Base-by-base conservation (phyloP, 2,888 invertebrate species). In the Cataglyphis cursor region DNA sequence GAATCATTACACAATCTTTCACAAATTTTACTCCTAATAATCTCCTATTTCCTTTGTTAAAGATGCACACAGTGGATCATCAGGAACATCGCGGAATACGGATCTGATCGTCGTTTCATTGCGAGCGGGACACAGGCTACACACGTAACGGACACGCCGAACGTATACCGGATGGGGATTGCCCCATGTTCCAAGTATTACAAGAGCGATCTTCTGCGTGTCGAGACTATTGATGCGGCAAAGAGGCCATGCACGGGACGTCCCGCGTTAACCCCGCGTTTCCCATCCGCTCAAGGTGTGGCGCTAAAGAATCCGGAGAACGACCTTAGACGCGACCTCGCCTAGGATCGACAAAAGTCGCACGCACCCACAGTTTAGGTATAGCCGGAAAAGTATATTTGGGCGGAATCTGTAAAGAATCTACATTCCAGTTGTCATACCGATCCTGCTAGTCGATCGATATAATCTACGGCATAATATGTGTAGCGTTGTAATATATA, bases 171-270 rank as follows among this genome's bases (percentile, higher is more conserved):
- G 82, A 74, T 86, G 85, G 51, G 51, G 89, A 86, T 90, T 88
- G 89, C 85, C 85, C 89, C 83, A 85, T 88, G 90, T 92, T 92
- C 92, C 92, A 92, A 91, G 92, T 92, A 92, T 92, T 92, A 92
- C 92, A 89, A 92, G 92, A 92, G 87, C 91, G 90, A 81, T 87
- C 78, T 57, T 68, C 82, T 87, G 86, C 92, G 92, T 92, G 92
- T 87, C 84, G 64, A 41, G 92, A 92, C 89, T 92, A 74, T 74
- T 73, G 83, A 91, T 88, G 83, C 64, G 80, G 59, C 18, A 78
- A 78, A 18, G 59, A 61, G 66, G 3, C 61, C 81, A 72, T 15
- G 41, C 75, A 78, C 75, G 65, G 81, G 74, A 84, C 82, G 72
- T 81, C 76, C 85, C 68, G 74, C 68, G 64, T 62, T 75, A 83